Evolutionary conservation across 1,140 invertebrate genomes (phyloP).

Genomic region (Plutomurus gul): DNA sequence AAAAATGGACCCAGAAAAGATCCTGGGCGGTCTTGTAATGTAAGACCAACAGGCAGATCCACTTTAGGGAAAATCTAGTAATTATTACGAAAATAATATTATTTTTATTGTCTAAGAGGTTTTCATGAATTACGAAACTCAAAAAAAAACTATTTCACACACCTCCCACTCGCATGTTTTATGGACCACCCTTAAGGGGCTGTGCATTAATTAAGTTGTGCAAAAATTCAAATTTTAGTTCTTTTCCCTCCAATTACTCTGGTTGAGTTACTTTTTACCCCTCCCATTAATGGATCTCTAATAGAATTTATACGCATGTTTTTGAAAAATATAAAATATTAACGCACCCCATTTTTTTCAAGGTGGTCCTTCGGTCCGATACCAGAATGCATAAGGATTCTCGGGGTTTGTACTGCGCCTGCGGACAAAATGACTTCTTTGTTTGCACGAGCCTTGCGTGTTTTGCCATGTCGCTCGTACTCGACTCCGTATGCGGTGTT

Average conservation of each 20-base stretch:
- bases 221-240: no score
- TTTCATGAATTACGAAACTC: no score
- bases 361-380: constrained; percentile 39
- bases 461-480: constrained; percentile 36
- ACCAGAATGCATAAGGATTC: constrained; percentile 55
- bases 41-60: constrained; percentile 61
- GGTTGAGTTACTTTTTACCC: no score
- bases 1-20: constrained; percentile 54
- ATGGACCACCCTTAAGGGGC: no score
- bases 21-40: constrained; percentile 71
- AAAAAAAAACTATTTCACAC: no score
- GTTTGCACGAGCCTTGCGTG: constrained; percentile 18
- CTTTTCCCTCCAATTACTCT: no score
- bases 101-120: no score
- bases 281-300: no score
- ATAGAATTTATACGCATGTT: no score
- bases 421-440: constrained; percentile 55
- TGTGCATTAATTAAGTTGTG: no score
- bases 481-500: constrained; percentile 57
- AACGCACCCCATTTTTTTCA: constrained; percentile 20
- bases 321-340: background rate
- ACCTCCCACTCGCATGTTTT: no score
- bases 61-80: constrained; percentile 6
- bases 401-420: constrained; percentile 54
- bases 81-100: no score